These are phyloP conservation scores for Polyommatus icarus DNA, from an alignment of 2,888 invertebrate species.

Conservation along the genomic window DNA sequence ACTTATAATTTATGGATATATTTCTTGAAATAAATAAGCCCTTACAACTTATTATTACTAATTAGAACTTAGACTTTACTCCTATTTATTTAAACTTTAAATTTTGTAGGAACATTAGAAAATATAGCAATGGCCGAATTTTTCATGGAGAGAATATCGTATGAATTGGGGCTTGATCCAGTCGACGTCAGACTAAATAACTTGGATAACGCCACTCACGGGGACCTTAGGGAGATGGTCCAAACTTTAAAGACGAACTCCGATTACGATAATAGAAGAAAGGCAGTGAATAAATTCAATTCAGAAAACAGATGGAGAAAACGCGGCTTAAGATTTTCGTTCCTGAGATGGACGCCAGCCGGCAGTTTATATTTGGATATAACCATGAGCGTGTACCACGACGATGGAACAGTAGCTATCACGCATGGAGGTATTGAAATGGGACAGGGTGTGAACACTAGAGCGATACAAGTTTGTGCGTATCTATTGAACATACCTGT, in stretches of 20 bases:
- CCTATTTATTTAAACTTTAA: no score
- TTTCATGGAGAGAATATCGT: constrained; percentile 84
- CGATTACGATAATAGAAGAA: constrained; percentile 70
- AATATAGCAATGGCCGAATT: constrained; percentile 82
- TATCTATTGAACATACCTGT: constrained; percentile 83
- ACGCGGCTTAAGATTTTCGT: constrained; percentile 84
- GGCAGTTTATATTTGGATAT: constrained; percentile 76
- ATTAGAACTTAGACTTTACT: no score
- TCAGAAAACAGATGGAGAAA: constrained; percentile 88
- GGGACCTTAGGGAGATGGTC: constrained; percentile 60
- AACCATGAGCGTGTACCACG: constrained; percentile 84
- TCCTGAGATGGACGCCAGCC: constrained; percentile 83
- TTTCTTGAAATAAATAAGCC: no score
- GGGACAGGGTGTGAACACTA: constrained; percentile 90
- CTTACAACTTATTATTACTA: no score
- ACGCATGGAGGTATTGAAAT: constrained; percentile 87
- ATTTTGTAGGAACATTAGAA: constrained; percentile 84
- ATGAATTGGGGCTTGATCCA: constrained; percentile 78
- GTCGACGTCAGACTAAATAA: constrained; percentile 69
- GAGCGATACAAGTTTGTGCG: constrained; percentile 84
- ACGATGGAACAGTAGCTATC: constrained; percentile 86
- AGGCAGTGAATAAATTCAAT: constrained; percentile 80
- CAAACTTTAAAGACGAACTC: constrained; percentile 63
- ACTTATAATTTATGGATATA: no score
- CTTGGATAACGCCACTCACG: constrained; percentile 64